phyloP scores from a whole-genome alignment of 2,797 vertebrate species.

The Varecia variegata region DNA sequence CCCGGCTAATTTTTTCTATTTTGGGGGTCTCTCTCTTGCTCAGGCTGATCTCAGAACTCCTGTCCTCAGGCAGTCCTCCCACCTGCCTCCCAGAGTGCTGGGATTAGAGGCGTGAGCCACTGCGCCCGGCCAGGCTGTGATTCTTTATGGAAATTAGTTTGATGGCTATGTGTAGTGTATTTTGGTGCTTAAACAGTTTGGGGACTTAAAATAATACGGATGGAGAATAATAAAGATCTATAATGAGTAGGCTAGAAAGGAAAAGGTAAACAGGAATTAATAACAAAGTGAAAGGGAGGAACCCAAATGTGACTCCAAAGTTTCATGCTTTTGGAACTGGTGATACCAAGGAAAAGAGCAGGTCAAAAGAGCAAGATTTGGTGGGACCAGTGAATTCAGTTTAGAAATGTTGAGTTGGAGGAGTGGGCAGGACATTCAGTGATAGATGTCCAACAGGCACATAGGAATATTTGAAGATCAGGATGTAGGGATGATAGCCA shows the following conservation, averaged over 20 bases:
- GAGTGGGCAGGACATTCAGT: not conserved
- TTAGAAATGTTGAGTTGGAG: slow-evolving; percentile 12
- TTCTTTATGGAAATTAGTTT: slow-evolving; percentile 28
- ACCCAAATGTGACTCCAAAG: not conserved
- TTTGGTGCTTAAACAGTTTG: not conserved
- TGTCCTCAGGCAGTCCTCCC: too few relatives aligned
- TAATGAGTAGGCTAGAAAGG: not conserved
- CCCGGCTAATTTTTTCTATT: too few relatives aligned
- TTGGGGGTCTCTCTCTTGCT: too few relatives aligned
- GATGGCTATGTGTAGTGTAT: not conserved
- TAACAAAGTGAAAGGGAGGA: not conserved
- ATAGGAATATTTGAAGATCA: not conserved
- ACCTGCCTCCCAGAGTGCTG: too few relatives aligned
- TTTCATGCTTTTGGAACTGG: not conserved
- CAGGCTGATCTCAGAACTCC: too few relatives aligned
- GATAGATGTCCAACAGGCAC: not conserved
- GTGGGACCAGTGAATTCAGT: not conserved
- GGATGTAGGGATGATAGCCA: not conserved
- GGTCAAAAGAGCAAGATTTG: not conserved
- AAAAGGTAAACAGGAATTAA: not conserved
- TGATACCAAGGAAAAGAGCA: not conserved
- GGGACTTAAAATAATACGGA: not conserved
- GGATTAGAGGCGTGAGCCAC: too few relatives aligned
- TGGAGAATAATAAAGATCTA: slow-evolving; percentile 3
- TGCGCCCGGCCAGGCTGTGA: not conserved